Base-by-base conservation (phyloP, 1,140 invertebrate genomes). In the Trypoxylus dichotomus region DNA sequence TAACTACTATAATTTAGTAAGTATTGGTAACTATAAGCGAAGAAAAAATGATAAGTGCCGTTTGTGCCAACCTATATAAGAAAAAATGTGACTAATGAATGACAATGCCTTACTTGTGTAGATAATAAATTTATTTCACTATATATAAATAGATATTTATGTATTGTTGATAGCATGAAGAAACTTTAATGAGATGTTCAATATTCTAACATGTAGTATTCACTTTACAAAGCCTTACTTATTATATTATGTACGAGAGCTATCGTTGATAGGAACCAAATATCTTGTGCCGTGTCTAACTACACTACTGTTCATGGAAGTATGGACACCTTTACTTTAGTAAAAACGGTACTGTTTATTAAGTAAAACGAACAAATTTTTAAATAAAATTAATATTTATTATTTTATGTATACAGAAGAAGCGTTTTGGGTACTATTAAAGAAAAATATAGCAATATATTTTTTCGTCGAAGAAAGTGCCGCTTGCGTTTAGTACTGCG, bases 101-200 rank as follows among this genome's bases (percentile, higher is more conserved):
- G 63, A 68, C 42, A 74, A 54, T 76, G 75, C 41, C 27, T 42
- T 43, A 29, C 74, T 60, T 37, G 37, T 63, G 42, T 78, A 72
- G 25, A 60, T 63, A 76, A 78, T 24, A 76, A 72, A 42, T 37
- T 1, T 37, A 37, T 37, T 37, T 37, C 32, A 37, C 5, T 37
- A 37, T 37, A 37, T 37, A 37, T 37, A 37, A 7, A 13, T 15
- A 68, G 27, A 19, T 54, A 54, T 54, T 54, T 78, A 78, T 78
- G 54, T 74, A 74, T 32, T 74, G 72, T 74, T 74, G 47, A 74
- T 11, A 74, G 72, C 72, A 41, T 74, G 37, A 32, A 74, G 29
- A 74, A 60, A 68, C 27, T 68, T 78, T 78, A 76, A 76, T 10
- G 27, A 27, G 68, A 32, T 63, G 54, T 54, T 74, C 27, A 37